Evolutionary conservation across 2,888 invertebrate species (phyloP).

Genomic region (Ditula angustiorana): DNA sequence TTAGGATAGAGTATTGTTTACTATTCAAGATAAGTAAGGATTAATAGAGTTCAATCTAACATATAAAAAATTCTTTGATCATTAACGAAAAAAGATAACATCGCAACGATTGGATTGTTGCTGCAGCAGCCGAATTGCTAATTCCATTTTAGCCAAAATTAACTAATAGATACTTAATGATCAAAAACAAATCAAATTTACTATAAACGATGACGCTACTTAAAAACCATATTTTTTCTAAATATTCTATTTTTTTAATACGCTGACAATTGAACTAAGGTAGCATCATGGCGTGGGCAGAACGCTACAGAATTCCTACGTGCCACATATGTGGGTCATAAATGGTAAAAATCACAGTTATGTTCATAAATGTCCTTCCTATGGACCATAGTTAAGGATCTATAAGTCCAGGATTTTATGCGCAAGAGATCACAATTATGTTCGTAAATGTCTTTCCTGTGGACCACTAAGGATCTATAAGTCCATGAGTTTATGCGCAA

Average conservation of each 20-base stretch:
- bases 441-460: no score
- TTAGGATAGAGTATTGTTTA: no score
- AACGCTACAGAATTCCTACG: slow-evolving; percentile 51
- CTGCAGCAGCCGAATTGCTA: not conserved
- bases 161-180: slow-evolving; percentile 16
- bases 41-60: no score
- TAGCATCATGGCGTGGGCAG: slow-evolving; percentile 43
- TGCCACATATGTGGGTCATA: slow-evolving; percentile 63
- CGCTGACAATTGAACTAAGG: slow-evolving; percentile 51
- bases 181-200: slow-evolving; percentile 10
- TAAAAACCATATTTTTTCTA: not conserved
- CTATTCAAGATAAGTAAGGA: no score
- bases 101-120: not conserved
- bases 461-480: no score
- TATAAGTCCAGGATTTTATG: no score
- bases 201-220: no score
- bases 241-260: slow-evolving; percentile 1
- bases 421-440: no score
- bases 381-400: no score
- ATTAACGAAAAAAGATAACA: slow-evolving; percentile 6
- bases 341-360: no score
- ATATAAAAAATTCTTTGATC: slow-evolving; percentile 44
- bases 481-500: no score
- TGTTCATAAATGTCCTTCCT: no score
- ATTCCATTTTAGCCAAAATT: not conserved